These are phyloP conservation scores for Phortica okadai DNA, from an alignment of 2,888 invertebrate genomes.

Conservation along the genomic window DNA sequence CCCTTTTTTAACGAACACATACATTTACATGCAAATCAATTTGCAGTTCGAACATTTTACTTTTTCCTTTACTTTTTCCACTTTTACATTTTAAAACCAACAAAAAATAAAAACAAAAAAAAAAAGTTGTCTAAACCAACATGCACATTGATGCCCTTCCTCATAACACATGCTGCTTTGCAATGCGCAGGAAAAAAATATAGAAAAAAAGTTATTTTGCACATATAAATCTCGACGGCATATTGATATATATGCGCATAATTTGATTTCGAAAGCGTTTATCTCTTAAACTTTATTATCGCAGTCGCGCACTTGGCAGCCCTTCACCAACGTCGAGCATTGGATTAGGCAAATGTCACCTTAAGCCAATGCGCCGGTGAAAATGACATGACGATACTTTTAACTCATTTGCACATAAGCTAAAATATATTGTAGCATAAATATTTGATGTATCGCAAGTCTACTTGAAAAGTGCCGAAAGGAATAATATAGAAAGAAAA, in stretches of 20 bases:
- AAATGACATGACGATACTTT: slow-evolving; percentile 61
- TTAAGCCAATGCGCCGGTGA: slow-evolving; percentile 3
- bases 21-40: background rate
- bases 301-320: slow-evolving; percentile 47
- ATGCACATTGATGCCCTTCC: no score
- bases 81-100: background rate
- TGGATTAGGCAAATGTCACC: slow-evolving; percentile 8
- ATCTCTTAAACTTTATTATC: slow-evolving; percentile 71
- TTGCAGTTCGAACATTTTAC: background rate
- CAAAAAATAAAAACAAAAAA: background rate
- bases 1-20: background rate
- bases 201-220: background rate
- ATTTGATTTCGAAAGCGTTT: slow-evolving; percentile 73
- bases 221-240: background rate
- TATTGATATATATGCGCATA: slow-evolving; percentile 57
- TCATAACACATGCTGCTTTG: no score
- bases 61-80: background rate
- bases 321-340: slow-evolving; percentile 16
- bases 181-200: no score
- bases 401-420: slow-evolving; percentile 65
- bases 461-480: slow-evolving; percentile 37
- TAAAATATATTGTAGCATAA: slow-evolving; percentile 65
- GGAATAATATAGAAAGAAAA: background rate
- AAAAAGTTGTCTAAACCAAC: background rate
- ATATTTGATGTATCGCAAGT: slow-evolving; percentile 65